A percentile compares a stretch with the other conserved stretches of the same genome.
Evolutionary conservation across 30 jellyfish, hydroid and myxozoan species (phyloP).

Genomic region (Aurelia aurita complex sp. Pacific): DNA sequence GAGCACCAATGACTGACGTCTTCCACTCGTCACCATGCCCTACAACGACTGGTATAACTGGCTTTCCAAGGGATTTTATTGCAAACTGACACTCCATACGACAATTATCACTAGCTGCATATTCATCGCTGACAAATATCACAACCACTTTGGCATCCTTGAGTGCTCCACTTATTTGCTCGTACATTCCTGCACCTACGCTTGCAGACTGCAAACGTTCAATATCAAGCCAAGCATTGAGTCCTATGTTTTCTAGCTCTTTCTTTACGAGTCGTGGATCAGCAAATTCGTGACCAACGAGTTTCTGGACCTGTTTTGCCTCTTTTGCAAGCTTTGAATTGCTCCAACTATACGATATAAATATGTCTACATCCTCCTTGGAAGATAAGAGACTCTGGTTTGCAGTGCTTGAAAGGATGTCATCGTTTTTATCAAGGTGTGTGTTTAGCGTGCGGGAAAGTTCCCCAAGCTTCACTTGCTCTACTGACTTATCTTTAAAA

Average conservation of each 20-base stretch:
- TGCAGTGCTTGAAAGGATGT: not conserved
- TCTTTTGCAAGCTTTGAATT: constrained; percentile 57
- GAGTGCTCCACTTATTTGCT: constrained; percentile 63
- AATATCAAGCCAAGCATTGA: constrained; percentile 63
- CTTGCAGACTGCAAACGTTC: constrained; percentile 67
- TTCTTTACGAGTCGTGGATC: constrained; percentile 73
- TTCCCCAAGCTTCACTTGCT: constrained; percentile 39
- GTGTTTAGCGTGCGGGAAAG: constrained; percentile 31
- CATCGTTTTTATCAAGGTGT: constrained; percentile 10
- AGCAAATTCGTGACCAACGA: constrained; percentile 58
- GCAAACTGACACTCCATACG: constrained; percentile 92
- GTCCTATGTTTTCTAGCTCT: constrained; percentile 55
- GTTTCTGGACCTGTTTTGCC: constrained; percentile 28
- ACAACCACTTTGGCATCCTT: constrained; percentile 66
- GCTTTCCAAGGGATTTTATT: constrained; percentile 70
- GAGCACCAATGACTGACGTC: constrained; percentile 75
- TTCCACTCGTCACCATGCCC: constrained; percentile 79
- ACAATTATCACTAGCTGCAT: constrained; percentile 82
- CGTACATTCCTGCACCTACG: constrained; percentile 69
- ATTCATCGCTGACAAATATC: constrained; percentile 70
- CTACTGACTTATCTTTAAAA: constrained; percentile 63
- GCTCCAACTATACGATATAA: constrained; percentile 73
- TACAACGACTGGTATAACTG: constrained; percentile 81
- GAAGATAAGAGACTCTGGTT: not conserved
- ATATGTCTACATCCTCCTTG: constrained; percentile 35